Conservation (phyloP, 2,113 vertebrate species). For the Zapus hudsonius region DNA sequence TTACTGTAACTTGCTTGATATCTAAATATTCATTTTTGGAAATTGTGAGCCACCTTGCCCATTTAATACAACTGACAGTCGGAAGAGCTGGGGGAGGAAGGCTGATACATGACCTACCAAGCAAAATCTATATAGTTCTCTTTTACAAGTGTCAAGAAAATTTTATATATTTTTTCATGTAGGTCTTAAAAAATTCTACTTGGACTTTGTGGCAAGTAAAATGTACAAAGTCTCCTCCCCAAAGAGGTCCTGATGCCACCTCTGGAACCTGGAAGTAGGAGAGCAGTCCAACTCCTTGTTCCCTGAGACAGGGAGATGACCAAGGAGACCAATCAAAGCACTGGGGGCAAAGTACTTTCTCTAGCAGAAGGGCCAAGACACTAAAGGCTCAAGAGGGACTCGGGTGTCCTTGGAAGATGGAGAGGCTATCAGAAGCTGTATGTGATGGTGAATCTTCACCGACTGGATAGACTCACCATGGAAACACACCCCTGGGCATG, state of each 20-base stretch:
- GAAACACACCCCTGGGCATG: background rate
- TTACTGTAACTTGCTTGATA: conserved; percentile 27
- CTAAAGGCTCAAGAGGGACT: background rate
- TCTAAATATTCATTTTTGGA: background rate
- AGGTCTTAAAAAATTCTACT: background rate
- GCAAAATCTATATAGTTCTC: background rate
- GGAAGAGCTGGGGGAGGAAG: background rate
- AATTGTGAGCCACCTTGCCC: conserved; percentile 39
- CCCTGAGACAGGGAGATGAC: background rate
- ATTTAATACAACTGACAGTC: conserved; percentile 40
- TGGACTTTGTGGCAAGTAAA: background rate
- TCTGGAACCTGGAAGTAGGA: background rate
- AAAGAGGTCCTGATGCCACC: background rate
- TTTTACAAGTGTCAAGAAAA: conserved; percentile 2
- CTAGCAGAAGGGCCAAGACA: background rate
- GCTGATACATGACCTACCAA: background rate
- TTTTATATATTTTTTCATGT: conserved; percentile 3
- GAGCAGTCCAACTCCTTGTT: background rate
- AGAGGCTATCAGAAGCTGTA: background rate
- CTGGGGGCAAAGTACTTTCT: background rate
- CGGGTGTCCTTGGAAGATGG: background rate
- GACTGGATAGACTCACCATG: background rate
- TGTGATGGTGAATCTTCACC: too few relatives aligned
- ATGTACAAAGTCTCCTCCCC: background rate
- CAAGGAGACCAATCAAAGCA: background rate